phyloP scores from a whole-genome alignment of 2,888 invertebrate species.

The Hipparchia sbordonii region DNA sequence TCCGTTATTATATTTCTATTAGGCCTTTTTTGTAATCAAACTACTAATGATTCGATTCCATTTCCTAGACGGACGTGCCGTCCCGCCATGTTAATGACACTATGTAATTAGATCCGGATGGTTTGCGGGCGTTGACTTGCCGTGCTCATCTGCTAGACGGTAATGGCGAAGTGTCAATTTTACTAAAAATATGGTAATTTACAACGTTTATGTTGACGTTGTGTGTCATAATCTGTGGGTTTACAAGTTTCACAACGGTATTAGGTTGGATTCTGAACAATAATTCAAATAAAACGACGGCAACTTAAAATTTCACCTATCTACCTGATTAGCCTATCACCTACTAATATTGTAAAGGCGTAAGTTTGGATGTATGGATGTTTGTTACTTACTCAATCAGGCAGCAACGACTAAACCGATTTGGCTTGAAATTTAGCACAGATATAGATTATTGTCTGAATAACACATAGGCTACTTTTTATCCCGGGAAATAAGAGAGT shows the following conservation, averaged over 20 bases:
- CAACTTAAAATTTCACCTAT: neutral
- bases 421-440: too few species aligned
- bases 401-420: too few species aligned
- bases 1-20: conserved; percentile 83
- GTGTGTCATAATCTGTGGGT: neutral
- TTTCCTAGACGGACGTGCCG: conserved; percentile 82
- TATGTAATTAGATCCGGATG: conserved; percentile 82
- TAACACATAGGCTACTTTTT: too few species aligned
- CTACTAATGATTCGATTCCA: conserved; percentile 84
- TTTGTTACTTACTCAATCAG: too few species aligned
- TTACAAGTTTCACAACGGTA: neutral
- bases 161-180: conserved; percentile 78
- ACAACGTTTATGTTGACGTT: conserved; percentile 41
- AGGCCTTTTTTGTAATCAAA: conserved; percentile 83
- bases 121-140: conserved; percentile 78
- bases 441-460: too few species aligned
- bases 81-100: conserved; percentile 80
- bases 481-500: too few species aligned
- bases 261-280: neutral
- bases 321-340: neutral
- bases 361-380: too few species aligned
- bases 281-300: neutral
- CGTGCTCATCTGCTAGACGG: conserved; percentile 66
- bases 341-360: too few species aligned
- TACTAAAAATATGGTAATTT: conserved; percentile 79